A percentile compares a stretch with the other conserved stretches of the same genome.
These are phyloP conservation scores for Threskiornis aethiopicus DNA, from an alignment of 2,797 vertebrate genomes.

Conservation along the genomic window DNA sequence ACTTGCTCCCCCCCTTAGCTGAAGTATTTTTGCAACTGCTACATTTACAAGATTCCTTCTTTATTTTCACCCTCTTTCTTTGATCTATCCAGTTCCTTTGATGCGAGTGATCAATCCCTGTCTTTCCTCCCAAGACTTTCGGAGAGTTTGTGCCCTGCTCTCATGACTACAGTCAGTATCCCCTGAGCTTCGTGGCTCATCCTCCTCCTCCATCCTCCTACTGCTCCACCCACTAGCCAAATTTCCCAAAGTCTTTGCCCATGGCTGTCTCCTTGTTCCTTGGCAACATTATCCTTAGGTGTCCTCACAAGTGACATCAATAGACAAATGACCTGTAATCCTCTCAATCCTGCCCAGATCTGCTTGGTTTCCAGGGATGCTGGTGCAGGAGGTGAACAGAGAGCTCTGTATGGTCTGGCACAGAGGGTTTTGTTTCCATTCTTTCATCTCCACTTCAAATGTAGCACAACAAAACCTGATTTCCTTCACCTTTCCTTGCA, in stretches of 20 bases:
- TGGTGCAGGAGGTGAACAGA: neutral
- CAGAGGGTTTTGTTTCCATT: neutral
- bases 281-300: neutral
- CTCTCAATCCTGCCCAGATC: neutral
- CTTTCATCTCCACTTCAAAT: neutral
- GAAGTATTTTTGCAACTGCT: slow-evolving; percentile 15
- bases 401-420: neutral
- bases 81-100: slow-evolving; percentile 24
- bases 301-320: neutral
- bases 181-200: neutral
- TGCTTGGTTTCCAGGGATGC: neutral
- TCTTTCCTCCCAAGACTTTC: neutral
- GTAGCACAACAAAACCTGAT: neutral
- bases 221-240: neutral
- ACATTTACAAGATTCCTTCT: neutral
- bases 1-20: neutral
- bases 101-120: neutral
- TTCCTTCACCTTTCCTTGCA: neutral
- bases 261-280: neutral
- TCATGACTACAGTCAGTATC: neutral
- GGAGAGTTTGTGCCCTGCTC: neutral
- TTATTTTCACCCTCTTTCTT: slow-evolving; percentile 29
- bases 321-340: neutral
- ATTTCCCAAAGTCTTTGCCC: neutral
- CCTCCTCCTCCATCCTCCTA: neutral